A percentile compares a stretch with the other conserved stretches of the same genome.
Conservation (phyloP, 30 jellyfish, hydroid and myxozoan genomes). For the Catostylus mosaicus region DNA sequence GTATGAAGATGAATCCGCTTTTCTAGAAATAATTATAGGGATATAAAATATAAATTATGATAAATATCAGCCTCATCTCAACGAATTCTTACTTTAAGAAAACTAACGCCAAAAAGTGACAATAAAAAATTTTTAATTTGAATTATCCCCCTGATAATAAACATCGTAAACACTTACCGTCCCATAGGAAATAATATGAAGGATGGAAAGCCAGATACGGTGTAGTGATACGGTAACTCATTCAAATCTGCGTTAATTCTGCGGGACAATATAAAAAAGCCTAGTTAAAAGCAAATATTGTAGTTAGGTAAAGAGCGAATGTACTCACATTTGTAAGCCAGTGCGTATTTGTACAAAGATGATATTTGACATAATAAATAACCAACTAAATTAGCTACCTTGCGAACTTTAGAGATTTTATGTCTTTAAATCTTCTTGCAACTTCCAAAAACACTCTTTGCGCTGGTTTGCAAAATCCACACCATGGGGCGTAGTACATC, state of each 20-base stretch:
- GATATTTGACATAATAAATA: background rate
- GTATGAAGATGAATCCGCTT: slow-evolving; percentile 22
- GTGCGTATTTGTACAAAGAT: too few relatives aligned
- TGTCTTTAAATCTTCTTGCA: slow-evolving; percentile 28
- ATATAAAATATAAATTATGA: too few relatives aligned
- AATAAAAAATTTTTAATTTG: too few relatives aligned
- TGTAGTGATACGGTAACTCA: slow-evolving; percentile 85
- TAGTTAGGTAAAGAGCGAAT: too few relatives aligned
- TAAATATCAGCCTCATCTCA: too few relatives aligned
- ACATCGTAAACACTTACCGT: slow-evolving; percentile 75
- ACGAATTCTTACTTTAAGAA: too few relatives aligned
- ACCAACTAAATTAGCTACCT: slow-evolving; percentile 16
- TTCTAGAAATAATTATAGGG: slow-evolving; percentile 21
- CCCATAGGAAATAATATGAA: slow-evolving; percentile 76
- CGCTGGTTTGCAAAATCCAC: slow-evolving; percentile 85
- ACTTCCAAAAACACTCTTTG: slow-evolving; percentile 59
- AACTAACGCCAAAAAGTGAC: too few relatives aligned
- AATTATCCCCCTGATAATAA: too few relatives aligned
- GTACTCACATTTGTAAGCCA: too few relatives aligned
- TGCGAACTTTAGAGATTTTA: slow-evolving; percentile 43
- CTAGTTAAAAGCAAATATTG: too few relatives aligned
- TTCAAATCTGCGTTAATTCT: slow-evolving; percentile 82
- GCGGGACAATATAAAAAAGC: too few relatives aligned
- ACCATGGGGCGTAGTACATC: slow-evolving; percentile 91
- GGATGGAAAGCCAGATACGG: slow-evolving; percentile 80